Base-by-base conservation (phyloP, 2,113 vertebrate genomes). In the Hyla sarda region DNA sequence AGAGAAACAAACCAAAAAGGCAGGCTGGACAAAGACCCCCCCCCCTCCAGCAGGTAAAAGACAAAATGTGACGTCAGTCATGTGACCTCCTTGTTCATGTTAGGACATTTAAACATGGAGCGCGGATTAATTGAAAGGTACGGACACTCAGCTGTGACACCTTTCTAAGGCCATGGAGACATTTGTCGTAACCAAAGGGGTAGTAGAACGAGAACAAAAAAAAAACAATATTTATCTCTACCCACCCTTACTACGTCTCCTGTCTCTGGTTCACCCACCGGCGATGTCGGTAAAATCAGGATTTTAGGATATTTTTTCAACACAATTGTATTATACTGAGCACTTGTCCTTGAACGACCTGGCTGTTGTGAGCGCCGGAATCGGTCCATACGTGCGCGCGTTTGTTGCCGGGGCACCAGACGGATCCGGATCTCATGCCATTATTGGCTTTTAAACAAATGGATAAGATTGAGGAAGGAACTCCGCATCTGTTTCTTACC, bases 1-100 rank as follows among this genome's bases (percentile, higher is more conserved):
- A 10, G 10, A 72, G 19, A 86, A 56, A 80, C 34, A 86, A 86
- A 86, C 75, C 65, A 62, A 69, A 69, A 87, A 48, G 52, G n/a
- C 52, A 60, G 54, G 37, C 32, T 45, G 52, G 56, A 41, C 56
- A 62, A 28, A 65, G 71, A 45, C 21, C 10, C 23, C 3, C 16
- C n/a, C n/a, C n/a, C n/a, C n/a, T n/a, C n/a, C n/a, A n/a, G n/a
- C n/a, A n/a, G n/a, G n/a, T n/a, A n/a, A n/a, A n/a, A n/a, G n/a
- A n/a, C n/a, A n/a, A n/a, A n/a, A n/a, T 6, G 45, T 4, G 1
- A 17, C 30, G 67, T 7, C 30, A 7, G 13, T 4, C 7, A 34
- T 12, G 37, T 28, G 0, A 34, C 48, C 4, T 52, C 48, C 28
- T n/a, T n/a, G n/a, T 74, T 47, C 47, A 76, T 32, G 28, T 23